These are phyloP conservation scores for Sycophila texana DNA, from an alignment of 2,888 invertebrate genomes.

Conservation along the genomic window DNA sequence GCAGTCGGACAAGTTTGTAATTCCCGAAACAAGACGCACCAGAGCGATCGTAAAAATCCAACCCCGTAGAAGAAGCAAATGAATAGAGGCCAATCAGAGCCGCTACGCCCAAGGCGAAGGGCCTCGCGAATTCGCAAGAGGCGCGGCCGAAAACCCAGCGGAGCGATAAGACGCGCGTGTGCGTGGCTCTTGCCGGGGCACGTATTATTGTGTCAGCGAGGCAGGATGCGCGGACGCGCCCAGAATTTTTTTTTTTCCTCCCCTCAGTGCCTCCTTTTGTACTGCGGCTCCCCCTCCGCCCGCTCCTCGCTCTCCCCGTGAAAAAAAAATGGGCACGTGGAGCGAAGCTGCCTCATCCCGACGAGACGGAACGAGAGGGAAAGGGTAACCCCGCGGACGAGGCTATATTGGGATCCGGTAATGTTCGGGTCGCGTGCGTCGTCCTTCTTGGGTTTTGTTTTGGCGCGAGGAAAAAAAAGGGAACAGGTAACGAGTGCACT, in stretches of 20 bases:
- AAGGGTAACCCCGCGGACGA: background rate
- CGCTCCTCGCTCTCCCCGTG: too few relatives aligned
- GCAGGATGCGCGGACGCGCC: slow-evolving; percentile 65
- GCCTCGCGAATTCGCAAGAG: background rate
- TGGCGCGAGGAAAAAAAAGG: too few relatives aligned
- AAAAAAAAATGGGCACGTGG: slow-evolving; percentile 38
- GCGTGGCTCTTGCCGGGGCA: slow-evolving; percentile 55
- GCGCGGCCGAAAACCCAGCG: background rate
- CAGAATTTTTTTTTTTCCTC: slow-evolving; percentile 64
- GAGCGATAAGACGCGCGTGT: background rate
- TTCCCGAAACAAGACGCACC: too few relatives aligned
- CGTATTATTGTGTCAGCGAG: slow-evolving; percentile 71
- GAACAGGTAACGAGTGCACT: too few relatives aligned
- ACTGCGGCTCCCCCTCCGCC: background rate
- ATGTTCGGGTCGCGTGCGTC: slow-evolving; percentile 12
- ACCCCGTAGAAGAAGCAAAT: too few relatives aligned
- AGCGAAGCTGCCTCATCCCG: slow-evolving; percentile 6
- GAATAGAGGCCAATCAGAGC: too few relatives aligned
- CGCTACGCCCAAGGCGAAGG: too few relatives aligned
- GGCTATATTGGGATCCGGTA: slow-evolving; percentile 37
- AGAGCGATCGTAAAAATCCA: too few relatives aligned
- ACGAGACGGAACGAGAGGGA: background rate
- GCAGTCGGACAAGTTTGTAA: too few relatives aligned
- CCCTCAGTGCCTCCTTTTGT: too few relatives aligned
- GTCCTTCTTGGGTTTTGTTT: too few relatives aligned